A percentile compares a stretch with the other conserved stretches of the same genome.
These are phyloP conservation scores for Cochlearius cochlearius DNA, from an alignment of 2,113 vertebrate genomes.

Conservation along the genomic window DNA sequence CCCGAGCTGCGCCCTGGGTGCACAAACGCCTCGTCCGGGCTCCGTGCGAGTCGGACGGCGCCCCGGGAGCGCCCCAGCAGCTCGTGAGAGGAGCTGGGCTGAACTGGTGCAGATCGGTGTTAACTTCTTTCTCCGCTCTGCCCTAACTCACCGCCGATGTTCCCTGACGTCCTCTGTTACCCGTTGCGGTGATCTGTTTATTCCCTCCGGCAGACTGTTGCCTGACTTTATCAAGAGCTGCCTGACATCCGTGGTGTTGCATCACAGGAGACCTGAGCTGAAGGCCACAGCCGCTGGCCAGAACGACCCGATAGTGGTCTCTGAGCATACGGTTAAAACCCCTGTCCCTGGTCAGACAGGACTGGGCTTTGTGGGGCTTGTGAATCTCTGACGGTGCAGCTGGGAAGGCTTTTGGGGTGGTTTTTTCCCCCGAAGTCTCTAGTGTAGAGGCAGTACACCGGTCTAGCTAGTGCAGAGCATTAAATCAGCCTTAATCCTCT, in stretches of 20 bases:
- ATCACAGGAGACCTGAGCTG: not conserved
- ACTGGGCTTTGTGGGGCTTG: not conserved
- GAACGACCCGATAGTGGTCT: not conserved
- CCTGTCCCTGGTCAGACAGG: not conserved
- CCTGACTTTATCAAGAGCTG: not conserved
- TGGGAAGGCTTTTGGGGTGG: not conserved
- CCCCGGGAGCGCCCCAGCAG: not conserved
- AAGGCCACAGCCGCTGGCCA: not conserved
- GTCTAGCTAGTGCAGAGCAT: not conserved
- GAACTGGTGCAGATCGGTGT: not conserved
- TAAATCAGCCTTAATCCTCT: not conserved
- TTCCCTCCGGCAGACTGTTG: not conserved
- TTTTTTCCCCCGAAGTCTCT: not conserved
- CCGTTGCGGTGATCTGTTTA: not conserved
- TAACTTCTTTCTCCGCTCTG: not conserved
- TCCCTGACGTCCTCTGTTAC: not conserved
- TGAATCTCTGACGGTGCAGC: not conserved
- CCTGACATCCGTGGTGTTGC: not conserved
- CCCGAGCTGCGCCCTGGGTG: accelerated
- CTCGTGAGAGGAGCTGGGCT: not conserved
- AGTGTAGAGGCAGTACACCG: too few species aligned
- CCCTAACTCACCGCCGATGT: accelerated
- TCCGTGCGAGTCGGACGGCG: not conserved
- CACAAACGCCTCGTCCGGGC: too few species aligned
- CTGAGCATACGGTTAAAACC: not conserved